phyloP scores from a whole-genome alignment of 1,140 invertebrate genomes.

The Microplitis mediator region DNA sequence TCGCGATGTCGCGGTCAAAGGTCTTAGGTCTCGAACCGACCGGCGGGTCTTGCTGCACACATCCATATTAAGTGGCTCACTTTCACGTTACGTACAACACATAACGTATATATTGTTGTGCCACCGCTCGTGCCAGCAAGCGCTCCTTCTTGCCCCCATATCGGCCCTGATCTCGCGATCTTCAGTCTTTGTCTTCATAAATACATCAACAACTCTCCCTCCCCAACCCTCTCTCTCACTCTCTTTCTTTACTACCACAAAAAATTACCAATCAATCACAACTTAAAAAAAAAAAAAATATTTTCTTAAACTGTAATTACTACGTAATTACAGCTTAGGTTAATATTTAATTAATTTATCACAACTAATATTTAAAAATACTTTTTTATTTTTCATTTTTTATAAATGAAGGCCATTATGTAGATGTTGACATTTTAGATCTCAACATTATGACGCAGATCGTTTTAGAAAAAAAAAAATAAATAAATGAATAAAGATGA shows the following conservation, averaged over 20 bases:
- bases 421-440: conserved; percentile 39
- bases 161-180: conserved; percentile 33
- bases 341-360: too few relatives aligned
- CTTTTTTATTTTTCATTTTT: too few relatives aligned
- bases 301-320: too few relatives aligned
- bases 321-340: too few relatives aligned
- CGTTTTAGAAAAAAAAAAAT: neutral
- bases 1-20: conserved; percentile 46
- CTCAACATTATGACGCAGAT: neutral
- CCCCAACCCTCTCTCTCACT: too few relatives aligned
- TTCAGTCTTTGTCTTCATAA: neutral
- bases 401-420: conserved; percentile 16
- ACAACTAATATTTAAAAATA: too few relatives aligned
- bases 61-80: conserved; percentile 51
- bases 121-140: conserved; percentile 10
- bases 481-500: neutral
- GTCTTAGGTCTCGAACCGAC: conserved; percentile 42
- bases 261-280: too few relatives aligned
- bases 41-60: conserved; percentile 44
- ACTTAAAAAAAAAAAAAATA: too few relatives aligned
- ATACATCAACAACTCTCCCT: too few relatives aligned
- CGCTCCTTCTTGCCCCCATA: neutral
- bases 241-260: too few relatives aligned
- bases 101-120: conserved; percentile 6
- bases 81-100: conserved; percentile 32